A percentile compares a stretch with the other conserved stretches of the same genome.
Evolutionary conservation across 2,888 invertebrate species (phyloP).

Genomic region (Busseola fusca): DNA sequence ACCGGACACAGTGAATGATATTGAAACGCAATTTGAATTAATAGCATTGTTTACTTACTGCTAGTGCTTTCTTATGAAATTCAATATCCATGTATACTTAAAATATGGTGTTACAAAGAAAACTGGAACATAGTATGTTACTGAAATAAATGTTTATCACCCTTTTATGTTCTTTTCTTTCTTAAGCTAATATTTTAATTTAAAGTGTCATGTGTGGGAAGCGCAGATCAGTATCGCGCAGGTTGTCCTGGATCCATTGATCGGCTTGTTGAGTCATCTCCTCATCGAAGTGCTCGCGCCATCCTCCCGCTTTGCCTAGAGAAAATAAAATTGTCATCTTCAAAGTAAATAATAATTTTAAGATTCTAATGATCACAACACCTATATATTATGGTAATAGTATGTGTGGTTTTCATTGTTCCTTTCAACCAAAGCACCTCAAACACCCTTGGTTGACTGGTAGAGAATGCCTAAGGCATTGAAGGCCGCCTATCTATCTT

Average conservation of each 20-base stretch:
- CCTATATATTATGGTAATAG: too few relatives aligned
- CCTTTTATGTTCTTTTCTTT: constrained; percentile 74
- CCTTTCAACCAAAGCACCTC: too few relatives aligned
- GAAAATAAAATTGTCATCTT: not conserved
- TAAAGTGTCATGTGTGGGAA: constrained; percentile 83
- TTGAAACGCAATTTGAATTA: constrained; percentile 69
- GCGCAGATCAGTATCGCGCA: constrained; percentile 88
- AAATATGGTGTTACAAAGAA: constrained; percentile 88
- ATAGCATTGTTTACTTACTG: constrained; percentile 81
- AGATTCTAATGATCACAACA: not conserved
- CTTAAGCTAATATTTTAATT: constrained; percentile 53
- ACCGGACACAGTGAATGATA: constrained; percentile 71
- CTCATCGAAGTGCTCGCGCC: constrained; percentile 92
- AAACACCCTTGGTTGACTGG: too few relatives aligned
- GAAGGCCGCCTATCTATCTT: too few relatives aligned
- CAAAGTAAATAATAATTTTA: not conserved
- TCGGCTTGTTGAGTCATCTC: constrained; percentile 91
- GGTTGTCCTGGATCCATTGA: constrained; percentile 91
- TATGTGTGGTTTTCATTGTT: too few relatives aligned
- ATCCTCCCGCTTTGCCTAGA: constrained; percentile 90
- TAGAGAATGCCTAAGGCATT: too few relatives aligned
- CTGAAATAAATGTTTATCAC: constrained; percentile 88
- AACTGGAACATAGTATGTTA: constrained; percentile 87
- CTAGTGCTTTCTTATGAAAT: constrained; percentile 74
- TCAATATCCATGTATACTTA: constrained; percentile 83